Evolutionary conservation across 2,888 invertebrate species (phyloP).

Genomic region (Eilema depressum): DNA sequence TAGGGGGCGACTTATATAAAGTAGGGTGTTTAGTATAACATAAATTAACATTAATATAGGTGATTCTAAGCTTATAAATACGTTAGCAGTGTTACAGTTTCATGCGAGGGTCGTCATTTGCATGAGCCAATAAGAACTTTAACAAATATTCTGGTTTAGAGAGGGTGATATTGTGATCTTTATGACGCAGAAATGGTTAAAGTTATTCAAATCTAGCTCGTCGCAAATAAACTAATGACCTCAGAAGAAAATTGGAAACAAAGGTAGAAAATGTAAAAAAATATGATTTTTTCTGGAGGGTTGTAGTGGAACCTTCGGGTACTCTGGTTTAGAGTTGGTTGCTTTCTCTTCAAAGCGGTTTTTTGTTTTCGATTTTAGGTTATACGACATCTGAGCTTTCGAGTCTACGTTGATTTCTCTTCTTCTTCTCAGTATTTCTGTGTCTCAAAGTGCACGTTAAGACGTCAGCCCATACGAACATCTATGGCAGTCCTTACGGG

Average conservation of each 20-base stretch:
- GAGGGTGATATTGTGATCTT: not conserved
- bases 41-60: slow-evolving; percentile 23
- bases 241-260: not conserved
- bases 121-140: not conserved
- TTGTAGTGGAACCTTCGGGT: not conserved
- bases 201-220: not conserved
- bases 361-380: no score
- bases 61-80: slow-evolving; percentile 18
- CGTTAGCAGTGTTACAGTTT: slow-evolving; percentile 11
- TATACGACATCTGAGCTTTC: no score
- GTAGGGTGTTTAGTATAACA: slow-evolving; percentile 15
- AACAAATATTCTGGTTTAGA: not conserved
- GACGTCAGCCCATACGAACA: no score
- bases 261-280: no score
- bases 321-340: not conserved
- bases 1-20: no score
- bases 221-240: not conserved
- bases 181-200: not conserved
- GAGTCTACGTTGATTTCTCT: not conserved
- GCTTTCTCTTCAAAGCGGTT: not conserved
- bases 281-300: no score
- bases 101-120: slow-evolving; percentile 12
- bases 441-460: no score
- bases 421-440: no score
- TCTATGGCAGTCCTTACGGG: no score